These are phyloP conservation scores for Euleptes europaea DNA, from an alignment of 2,113 vertebrate species.

Conservation along the genomic window DNA sequence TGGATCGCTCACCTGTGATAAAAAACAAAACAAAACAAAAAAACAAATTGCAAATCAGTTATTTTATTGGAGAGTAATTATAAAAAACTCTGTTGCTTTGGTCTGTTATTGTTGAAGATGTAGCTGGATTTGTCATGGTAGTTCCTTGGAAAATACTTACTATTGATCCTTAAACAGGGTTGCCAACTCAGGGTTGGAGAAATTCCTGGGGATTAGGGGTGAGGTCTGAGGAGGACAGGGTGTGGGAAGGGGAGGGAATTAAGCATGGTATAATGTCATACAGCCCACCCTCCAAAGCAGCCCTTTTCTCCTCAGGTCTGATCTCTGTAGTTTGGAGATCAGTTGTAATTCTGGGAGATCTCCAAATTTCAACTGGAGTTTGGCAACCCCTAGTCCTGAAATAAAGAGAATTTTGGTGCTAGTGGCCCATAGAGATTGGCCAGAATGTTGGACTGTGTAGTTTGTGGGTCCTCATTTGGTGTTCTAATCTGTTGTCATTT, in stretches of 20 bases:
- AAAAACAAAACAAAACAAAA: neutral
- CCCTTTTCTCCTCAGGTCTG: too few species aligned
- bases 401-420: neutral
- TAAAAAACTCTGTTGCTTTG: neutral
- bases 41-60: neutral
- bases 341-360: too few species aligned
- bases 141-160: neutral
- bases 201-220: too few species aligned
- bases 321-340: too few species aligned
- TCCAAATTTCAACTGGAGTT: neutral
- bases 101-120: neutral
- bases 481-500: neutral
- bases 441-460: neutral
- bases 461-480: neutral
- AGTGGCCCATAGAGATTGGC: neutral
- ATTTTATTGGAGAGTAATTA: neutral
- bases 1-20: neutral
- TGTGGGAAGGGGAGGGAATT: too few species aligned
- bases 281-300: too few species aligned
- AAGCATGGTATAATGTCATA: too few species aligned
- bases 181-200: too few species aligned
- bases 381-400: too few species aligned
- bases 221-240: too few species aligned
- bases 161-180: neutral
- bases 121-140: rapidly evolving